Base-by-base conservation (phyloP, 2,888 invertebrate species). In the Disparrhopalites patrizii region DNA sequence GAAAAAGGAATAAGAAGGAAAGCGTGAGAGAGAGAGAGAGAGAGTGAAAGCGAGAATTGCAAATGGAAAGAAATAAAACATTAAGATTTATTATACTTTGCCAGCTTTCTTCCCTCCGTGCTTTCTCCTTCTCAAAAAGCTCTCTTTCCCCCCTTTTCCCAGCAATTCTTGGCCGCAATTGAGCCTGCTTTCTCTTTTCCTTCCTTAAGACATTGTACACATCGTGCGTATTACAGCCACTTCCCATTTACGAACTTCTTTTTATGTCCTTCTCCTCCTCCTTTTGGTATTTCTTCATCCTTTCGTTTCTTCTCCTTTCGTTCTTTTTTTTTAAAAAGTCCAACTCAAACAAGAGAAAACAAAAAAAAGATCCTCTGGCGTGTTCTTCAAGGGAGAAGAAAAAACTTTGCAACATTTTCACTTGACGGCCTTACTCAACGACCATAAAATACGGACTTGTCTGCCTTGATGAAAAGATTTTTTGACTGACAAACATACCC, bases 51-150 rank as follows among this genome's bases (percentile, higher is more conserved):
- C 20, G 20, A 47, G 47, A 47, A 47, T 47, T 47, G 47, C 47
- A 47, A 47, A 47, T 47, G 47, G 47, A 47, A 47, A 47, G 23
- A 4, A 7, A 47, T 47, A 30, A 56, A 56, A 56, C 36, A 56
- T 56, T 36, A 56, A 56, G 56, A 56, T 56, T 56, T 56, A 56
- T 56, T 56, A 20, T 56, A 20, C 18, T 33, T 56, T 56, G 18
- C 50, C 20, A 47, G n/a, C 50, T 47, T 47, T 47, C 50, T 47
- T 13, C n/a, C n/a, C n/a, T n/a, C n/a, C n/a, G n/a, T n/a, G n/a
- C n/a, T n/a, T n/a, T n/a, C n/a, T n/a, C n/a, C n/a, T n/a, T n/a
- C n/a, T 47, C 50, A 18, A 47, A 7, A 47, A 7, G n/a, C 50
- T 47, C 20, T 47, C 54, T 56, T 33, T 56, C 28, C 33, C n/a